A percentile compares a stretch with the other conserved stretches of the same genome.
Evolutionary conservation across 2,797 vertebrate genomes (phyloP).

Genomic region (Mus caroli): DNA sequence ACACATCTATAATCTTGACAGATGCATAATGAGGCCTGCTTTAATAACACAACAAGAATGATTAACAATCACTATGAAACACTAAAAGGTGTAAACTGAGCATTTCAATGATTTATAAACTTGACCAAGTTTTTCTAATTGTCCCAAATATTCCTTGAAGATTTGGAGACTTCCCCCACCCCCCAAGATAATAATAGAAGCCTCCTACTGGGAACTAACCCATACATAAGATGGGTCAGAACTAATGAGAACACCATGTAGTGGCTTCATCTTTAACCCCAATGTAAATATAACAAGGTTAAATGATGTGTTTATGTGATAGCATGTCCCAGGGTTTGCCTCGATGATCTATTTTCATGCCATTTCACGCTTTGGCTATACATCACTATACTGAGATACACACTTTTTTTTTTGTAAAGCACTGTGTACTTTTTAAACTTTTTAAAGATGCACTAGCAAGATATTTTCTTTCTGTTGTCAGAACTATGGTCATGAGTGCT

Average conservation of each 20-base stretch:
- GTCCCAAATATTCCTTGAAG: neutral
- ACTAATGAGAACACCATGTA: neutral
- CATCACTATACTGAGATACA: neutral
- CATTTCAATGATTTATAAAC: neutral
- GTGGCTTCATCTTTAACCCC: neutral
- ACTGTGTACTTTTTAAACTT: neutral
- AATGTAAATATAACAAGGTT: neutral
- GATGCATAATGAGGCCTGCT: neutral
- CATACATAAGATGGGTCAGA: neutral
- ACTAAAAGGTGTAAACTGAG: neutral
- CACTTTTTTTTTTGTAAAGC: neutral
- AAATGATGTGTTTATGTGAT: neutral
- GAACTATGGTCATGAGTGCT: neutral
- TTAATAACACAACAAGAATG: neutral
- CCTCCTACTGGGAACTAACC: neutral
- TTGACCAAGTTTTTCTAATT: neutral
- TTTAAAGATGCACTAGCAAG: neutral
- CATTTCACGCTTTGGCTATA: too few species aligned
- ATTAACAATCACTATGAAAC: neutral
- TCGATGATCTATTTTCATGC: neutral
- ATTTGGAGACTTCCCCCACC: neutral
- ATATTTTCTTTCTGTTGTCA: neutral
- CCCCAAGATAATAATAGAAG: neutral
- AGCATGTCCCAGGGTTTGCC: neutral
- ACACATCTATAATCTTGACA: neutral